Base-by-base conservation (phyloP, 2,888 invertebrate species). In the Apamea monoglypha region DNA sequence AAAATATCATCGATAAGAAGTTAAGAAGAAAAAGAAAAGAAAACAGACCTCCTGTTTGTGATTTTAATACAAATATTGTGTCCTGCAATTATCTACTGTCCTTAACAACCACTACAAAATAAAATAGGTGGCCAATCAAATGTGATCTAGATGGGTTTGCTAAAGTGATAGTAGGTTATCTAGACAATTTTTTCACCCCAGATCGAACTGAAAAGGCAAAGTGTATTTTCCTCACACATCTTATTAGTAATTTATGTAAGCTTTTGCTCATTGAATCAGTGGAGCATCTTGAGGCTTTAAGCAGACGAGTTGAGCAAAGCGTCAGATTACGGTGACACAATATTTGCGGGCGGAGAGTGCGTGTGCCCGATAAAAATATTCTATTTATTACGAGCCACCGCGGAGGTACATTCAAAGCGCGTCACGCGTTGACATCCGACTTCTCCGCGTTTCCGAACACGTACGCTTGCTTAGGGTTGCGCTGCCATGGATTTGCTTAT, bases 361-460 rank as follows among this genome's bases (percentile, higher is more conserved):
- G 94, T 94, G 94, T 91, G 90, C 89, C 93, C 92, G 97, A 97
- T 97, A 97, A 97, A 96, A 97, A 95, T 96, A 95, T 96, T 96
- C 94, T 96, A 96, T 97, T 97, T 97, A 96, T 97, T 97, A 96
- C 91, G 90, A 91, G 90, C 90, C 87, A 88, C 87, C 88, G 85
- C 91, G 89, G 90, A 91, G 92, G 92, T 92, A 94, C 94, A 96
- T 96, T 96, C 95, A 96, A 93, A 95, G 91, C 94, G 94, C 94
- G 95, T 96, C 95, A 96, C 94, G 94, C 94, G 93, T 93, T 96
- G 95, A 95, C 96, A 96, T 94, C 93, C 94, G 94, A 96, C 94
- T 95, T 95, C 91, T 92, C 91, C 90, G 91, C 90, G 91, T 92
- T 91, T 92, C 92, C 91, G 90, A 93, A 93, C 92, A 91, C 87